phyloP scores from a whole-genome alignment of 2,888 invertebrate species.

The Augochlorella aurata region DNA sequence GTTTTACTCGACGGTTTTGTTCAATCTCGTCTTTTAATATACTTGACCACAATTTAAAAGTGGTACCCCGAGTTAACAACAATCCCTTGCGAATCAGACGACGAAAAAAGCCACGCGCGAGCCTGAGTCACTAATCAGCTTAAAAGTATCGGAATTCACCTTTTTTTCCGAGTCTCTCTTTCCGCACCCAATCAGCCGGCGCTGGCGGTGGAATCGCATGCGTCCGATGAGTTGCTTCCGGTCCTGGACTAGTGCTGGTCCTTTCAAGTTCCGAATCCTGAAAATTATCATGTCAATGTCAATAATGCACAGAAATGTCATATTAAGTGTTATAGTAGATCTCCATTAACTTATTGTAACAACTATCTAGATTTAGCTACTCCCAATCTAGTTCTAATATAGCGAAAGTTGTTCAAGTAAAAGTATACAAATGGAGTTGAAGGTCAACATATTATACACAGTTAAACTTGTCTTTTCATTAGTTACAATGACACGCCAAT shows the following conservation, averaged over 20 bases:
- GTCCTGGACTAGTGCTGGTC: constrained; percentile 81
- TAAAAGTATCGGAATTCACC: constrained; percentile 97
- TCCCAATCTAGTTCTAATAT: not conserved
- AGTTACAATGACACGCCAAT: no score
- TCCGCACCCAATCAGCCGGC: constrained; percentile 92
- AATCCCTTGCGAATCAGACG: constrained; percentile 24
- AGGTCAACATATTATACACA: no score
- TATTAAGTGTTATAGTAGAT: not conserved
- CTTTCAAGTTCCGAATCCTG: constrained; percentile 80
- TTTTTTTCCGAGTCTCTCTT: constrained; percentile 95
- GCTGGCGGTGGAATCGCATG: constrained; percentile 84
- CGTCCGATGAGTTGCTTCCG: constrained; percentile 79
- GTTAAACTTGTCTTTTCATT: no score
- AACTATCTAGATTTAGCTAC: not conserved
- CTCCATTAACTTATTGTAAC: not conserved
- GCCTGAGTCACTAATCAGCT: constrained; percentile 65
- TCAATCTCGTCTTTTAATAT: constrained; percentile 9
- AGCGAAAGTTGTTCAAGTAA: not conserved
- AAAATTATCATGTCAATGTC: constrained; percentile 12
- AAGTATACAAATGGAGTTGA: no score
- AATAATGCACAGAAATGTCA: not conserved
- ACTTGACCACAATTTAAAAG: constrained; percentile 6
- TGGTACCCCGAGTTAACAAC: not conserved
- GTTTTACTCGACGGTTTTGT: not conserved
- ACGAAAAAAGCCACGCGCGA: constrained; percentile 30